Percentiles rank a stretch among this genome's conserved stretches.
Evolutionary conservation across 2,888 invertebrate genomes (phyloP).

Genomic region (Plagiodera versicolora): DNA sequence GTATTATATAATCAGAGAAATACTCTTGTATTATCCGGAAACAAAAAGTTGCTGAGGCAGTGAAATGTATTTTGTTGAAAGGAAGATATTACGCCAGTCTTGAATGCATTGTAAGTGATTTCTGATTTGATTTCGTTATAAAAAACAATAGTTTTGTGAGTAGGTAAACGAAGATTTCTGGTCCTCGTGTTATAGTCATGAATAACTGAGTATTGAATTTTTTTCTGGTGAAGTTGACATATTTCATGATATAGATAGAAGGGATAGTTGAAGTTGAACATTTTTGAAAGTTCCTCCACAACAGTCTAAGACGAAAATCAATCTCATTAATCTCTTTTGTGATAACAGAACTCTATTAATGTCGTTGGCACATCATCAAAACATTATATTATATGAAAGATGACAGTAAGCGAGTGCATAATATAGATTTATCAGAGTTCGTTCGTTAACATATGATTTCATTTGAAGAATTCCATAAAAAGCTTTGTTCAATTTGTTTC

Average conservation of each 20-base stretch:
- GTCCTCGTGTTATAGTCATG: not conserved
- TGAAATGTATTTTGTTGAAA: too few species aligned
- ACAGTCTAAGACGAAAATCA: not conserved
- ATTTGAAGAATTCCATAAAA: slow-evolving; percentile 2
- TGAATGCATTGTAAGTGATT: too few species aligned
- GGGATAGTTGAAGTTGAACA: not conserved
- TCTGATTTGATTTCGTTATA: too few species aligned
- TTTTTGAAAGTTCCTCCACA: not conserved
- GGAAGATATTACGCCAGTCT: too few species aligned
- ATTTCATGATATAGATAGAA: slow-evolving; percentile 1
- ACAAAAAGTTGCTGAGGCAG: too few species aligned
- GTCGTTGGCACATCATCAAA: not conserved
- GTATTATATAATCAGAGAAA: too few species aligned
- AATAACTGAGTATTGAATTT: not conserved
- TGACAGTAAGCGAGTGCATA: slow-evolving; percentile 5
- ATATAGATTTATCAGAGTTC: not conserved
- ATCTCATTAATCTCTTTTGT: not conserved
- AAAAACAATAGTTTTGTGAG: not conserved
- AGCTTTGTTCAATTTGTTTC: not conserved
- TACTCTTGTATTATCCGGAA: too few species aligned
- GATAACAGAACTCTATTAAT: not conserved
- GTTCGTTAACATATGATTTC: not conserved
- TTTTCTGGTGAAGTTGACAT: not conserved
- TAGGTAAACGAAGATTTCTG: not conserved
- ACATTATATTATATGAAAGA: not conserved